A percentile compares a stretch with the other conserved stretches of the same genome.
These are phyloP conservation scores for Oxyruncus cristatus DNA, from an alignment of 2,113 vertebrate genomes.

Conservation along the genomic window DNA sequence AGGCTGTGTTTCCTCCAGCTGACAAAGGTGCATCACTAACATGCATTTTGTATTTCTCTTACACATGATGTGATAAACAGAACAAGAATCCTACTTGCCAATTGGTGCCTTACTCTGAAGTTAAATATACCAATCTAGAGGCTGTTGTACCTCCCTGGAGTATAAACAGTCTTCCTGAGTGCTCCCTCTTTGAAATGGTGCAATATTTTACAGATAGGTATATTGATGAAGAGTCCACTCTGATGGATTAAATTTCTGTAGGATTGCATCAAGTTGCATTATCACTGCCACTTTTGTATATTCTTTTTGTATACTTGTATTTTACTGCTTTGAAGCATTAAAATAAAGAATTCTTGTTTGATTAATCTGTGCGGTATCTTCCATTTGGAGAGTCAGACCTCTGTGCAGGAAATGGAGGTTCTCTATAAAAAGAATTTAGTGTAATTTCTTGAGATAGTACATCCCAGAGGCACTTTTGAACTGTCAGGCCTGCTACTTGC, in stretches of 20 bases:
- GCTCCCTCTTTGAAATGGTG: constrained; percentile 3
- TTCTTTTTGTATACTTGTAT: constrained; percentile 49
- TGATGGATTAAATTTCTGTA: neutral
- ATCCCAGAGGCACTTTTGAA: neutral
- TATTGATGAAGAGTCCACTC: neutral
- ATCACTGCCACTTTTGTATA: constrained; percentile 61
- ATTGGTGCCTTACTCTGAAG: constrained; percentile 38
- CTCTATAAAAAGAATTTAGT: neutral
- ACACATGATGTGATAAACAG: neutral
- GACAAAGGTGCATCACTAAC: neutral
- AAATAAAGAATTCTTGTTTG: constrained; percentile 71
- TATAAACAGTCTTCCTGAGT: neutral
- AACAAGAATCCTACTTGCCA: neutral
- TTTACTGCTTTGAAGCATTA: constrained; percentile 58
- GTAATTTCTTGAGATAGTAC: neutral
- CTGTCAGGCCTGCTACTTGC: neutral
- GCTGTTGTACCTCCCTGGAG: neutral
- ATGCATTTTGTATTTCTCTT: neutral
- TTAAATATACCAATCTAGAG: neutral
- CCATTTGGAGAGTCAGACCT: neutral
- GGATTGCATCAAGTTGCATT: constrained; percentile 7
- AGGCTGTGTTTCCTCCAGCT: neutral
- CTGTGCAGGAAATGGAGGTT: neutral
- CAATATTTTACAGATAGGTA: neutral
- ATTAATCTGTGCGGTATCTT: neutral